phyloP scores from a whole-genome alignment of 2,888 invertebrate genomes.

The Augochlorella aurata region DNA sequence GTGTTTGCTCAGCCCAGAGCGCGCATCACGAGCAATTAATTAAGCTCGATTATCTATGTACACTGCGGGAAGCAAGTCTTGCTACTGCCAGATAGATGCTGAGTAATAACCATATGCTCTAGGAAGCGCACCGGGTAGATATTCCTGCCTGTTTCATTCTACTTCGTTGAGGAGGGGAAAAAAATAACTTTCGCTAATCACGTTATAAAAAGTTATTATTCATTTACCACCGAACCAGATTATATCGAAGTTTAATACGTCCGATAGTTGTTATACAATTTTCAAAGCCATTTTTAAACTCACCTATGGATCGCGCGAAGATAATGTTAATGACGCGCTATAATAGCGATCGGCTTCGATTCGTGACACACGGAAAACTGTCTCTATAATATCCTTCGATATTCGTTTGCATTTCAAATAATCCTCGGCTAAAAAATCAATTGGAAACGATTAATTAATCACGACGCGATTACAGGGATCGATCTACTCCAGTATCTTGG shows the following conservation, averaged over 20 bases:
- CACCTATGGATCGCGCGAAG: neutral
- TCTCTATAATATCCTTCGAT: neutral
- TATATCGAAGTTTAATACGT: neutral
- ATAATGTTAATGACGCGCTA: neutral
- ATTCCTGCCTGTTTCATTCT: conserved; percentile 54
- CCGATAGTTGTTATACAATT: neutral
- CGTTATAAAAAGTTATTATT: neutral
- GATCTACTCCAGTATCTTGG: neutral
- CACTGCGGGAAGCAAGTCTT: conserved; percentile 73
- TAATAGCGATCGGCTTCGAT: neutral
- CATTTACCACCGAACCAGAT: neutral
- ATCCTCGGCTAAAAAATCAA: neutral
- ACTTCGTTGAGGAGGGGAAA: neutral
- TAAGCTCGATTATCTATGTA: conserved; percentile 80
- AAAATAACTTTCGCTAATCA: neutral
- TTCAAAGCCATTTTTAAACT: neutral
- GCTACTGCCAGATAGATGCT: conserved; percentile 65
- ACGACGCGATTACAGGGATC: neutral
- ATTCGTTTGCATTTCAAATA: neutral
- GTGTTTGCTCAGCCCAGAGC: conserved; percentile 77
- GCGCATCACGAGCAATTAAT: conserved; percentile 79
- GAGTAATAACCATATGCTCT: conserved; percentile 70
- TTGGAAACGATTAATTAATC: neutral
- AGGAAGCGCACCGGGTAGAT: conserved; percentile 62
- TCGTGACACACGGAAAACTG: neutral